Evolutionary conservation across 2,797 vertebrate genomes (phyloP), one percentile per base, ranked within the genome.

Genomic region (Melopsittacus undulatus): DNA sequence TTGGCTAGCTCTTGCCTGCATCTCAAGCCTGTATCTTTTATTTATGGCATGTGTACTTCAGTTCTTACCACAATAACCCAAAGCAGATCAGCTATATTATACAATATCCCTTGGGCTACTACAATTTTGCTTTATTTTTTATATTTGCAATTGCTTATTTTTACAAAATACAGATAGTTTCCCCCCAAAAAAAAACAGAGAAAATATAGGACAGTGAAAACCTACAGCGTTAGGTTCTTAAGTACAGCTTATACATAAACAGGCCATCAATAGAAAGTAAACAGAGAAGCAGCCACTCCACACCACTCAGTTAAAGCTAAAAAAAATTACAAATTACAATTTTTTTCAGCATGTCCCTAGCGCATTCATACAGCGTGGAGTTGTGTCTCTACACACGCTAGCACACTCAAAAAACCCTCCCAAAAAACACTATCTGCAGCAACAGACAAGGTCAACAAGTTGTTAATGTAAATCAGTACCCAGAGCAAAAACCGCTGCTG

Each of bases 401-500:
- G 83, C 10, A 76, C 11, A 61, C 5, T 14, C 26, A 30, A 23
- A 38, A 87, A 48, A 61, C 0, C 2, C 1, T 29, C 23, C 7
- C 32, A 67, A 83, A 70, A 73, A 12, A 42, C 10, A 12, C 49
- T 29, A 17, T 59, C 52, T 75, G 66, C 56, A 85, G 86, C 75
- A 80, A 84, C 40, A 87, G 61, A 81, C 61, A 81, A 94, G 78
- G 78, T 89, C 94, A 95, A 63, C 66, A 85, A 94, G 76, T 63
- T 76, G 75, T 61, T 62, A 62, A 67, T 56, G 61, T 59, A 90
- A 85, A 94, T 77, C 78, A 92, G 74, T 36, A 88, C 75, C 80
- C 69, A 43, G 69, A 45, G 45, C 82, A 69, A 74, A 89, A 62
- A 42, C 52, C 11, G 9, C 78, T 54, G 68, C 46, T 24, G 5